These are phyloP conservation scores for Scaptomyza montana DNA, from an alignment of 1,140 invertebrate genomes.

Conservation along the genomic window DNA sequence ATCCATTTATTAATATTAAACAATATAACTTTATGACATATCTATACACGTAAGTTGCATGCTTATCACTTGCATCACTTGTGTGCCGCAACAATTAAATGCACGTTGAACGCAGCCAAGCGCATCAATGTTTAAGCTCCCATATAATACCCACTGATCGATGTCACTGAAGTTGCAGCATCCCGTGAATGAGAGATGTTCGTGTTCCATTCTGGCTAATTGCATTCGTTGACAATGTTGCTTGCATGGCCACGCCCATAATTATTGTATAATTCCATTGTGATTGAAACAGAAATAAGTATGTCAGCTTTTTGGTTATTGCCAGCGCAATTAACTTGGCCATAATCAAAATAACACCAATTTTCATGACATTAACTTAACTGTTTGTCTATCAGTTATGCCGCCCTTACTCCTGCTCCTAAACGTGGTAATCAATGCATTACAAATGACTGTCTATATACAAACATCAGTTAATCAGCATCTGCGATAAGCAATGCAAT, in stretches of 20 bases:
- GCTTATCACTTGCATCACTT: conserved; percentile 56
- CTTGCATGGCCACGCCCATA: conserved; percentile 42
- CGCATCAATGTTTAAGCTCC: conserved; percentile 34
- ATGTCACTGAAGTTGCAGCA: conserved; percentile 45
- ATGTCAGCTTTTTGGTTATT: conserved; percentile 37
- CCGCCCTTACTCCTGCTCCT: not conserved
- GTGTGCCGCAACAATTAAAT: conserved; percentile 57
- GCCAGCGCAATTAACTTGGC: conserved; percentile 52
- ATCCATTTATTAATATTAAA: conserved; percentile 42
- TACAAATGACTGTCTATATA: conserved; percentile 74
- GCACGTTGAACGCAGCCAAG: conserved; percentile 67
- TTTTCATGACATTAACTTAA: conserved; percentile 56
- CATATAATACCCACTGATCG: conserved; percentile 26
- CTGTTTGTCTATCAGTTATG: not conserved
- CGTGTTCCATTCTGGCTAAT: conserved; percentile 25
- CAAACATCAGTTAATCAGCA: conserved; percentile 75
- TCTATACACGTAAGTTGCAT: conserved; percentile 27
- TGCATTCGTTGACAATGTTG: conserved; percentile 35
- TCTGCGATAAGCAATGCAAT: conserved; percentile 60
- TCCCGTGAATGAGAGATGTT: conserved; percentile 41
- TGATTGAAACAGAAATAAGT: conserved; percentile 29
- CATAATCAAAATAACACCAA: conserved; percentile 12
- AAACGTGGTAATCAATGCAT: conserved; percentile 73
- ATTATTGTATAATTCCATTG: conserved; percentile 74
- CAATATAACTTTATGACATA: conserved; percentile 35